Evolutionary conservation across 2,113 vertebrate genomes (phyloP), one percentile per base, ranked within the genome.

Genomic region (Crocuta crocuta): DNA sequence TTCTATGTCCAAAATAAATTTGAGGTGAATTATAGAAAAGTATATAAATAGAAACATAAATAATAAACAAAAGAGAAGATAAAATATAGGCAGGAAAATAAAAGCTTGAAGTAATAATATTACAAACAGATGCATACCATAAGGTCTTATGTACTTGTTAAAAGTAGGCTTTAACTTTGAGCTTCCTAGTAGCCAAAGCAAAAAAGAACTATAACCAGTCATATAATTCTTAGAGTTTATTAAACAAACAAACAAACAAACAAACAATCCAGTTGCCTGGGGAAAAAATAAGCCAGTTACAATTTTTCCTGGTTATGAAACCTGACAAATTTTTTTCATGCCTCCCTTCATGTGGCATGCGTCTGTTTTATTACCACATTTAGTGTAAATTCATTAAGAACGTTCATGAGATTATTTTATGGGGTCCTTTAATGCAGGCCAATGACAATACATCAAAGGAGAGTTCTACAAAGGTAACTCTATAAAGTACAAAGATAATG

Each of bases 281-380:
- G 50, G 43, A 7, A 85, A 97, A 86, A 85, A 71, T 63, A 76
- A 92, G 9, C 13, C 65, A 94, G 43, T 53, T 80, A 73, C 24
- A 94, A 61, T 71, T 76, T 88, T 88, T 88, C 31, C 53, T 88
- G 43, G 11, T 88, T 9, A 66, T 61, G 26, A 93, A 95, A 95
- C 21, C 17, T 95, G 17, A 81, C 13, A 79, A 10, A 4, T 66
- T 79, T 87, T 90, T 84, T 28, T 80, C 31, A 91, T 45, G 79
- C 4, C 55, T 97, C 90, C 4, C 55, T 97, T 93, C 19, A 89
- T 61, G 45, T 78, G 43, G 74, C 13, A 48, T 12, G 31, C 28
- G 33, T 74, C 35, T 71, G 3, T 70, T 87, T 87, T 95, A 35
- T 83, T 50, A 93, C 12, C 33, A 33, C 5, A 21, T 63, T 88